Evolutionary conservation across 2,888 invertebrate species (phyloP), one percentile per base, ranked within the genome.

Genomic region (Leucoma salicis): DNA sequence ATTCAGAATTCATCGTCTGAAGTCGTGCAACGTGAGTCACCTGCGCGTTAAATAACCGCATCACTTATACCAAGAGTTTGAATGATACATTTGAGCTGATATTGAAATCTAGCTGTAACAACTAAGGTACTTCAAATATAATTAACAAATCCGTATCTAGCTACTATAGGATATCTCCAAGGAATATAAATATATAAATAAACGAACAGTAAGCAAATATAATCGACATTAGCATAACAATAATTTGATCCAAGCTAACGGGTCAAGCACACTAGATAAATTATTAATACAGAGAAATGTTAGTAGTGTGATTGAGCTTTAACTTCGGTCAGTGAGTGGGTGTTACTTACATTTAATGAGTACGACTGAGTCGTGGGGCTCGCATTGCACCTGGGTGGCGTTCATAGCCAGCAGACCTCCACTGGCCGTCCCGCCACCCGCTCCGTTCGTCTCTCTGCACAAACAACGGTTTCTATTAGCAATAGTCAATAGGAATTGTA

Each of bases 331-430:
- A 45, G 34, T 45, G 25, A 63, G 59, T 59, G 62, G 59, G 63
- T 60, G 60, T 59, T 72, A 92, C 93, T 93, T 91, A 93, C 93
- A 93, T 90, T 93, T 93, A 74, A 93, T 93, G 82, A 93, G 92
- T 66, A 93, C 92, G 74, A 93, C 93, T 67, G 93, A 93, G 87
- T 93, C 93, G 79, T 92, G 92, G 83, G 91, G 87, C 83, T 89
- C 91, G 76, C 93, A 92, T 79, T 93, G 93, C 92, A 93, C 93
- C 81, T 86, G 90, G 87, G 85, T 85, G 84, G 86, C 88, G 82
- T 90, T 90, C 90, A 90, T 90, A 81, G 89, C 78, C 80, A 89
- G 88, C 85, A 89, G 79, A 66, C 81, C 84, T 57, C 83, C 88
- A 81, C 85, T 78, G 82, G 80, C 83, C 78, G 79, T 80, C 75